phyloP scores from a whole-genome alignment of 2,888 invertebrate genomes.

The Drosophila birchii region DNA sequence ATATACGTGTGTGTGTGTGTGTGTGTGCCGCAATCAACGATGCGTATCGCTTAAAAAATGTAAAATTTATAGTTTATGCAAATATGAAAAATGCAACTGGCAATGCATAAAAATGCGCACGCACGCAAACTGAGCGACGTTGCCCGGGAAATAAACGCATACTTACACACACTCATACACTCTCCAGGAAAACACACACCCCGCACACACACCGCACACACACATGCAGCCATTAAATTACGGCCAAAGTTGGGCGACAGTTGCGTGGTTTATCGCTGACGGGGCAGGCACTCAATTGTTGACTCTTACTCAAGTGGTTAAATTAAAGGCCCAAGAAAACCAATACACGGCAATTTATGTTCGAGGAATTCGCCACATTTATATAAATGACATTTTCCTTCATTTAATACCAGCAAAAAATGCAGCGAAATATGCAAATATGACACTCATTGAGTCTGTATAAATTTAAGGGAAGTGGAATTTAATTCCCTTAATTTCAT shows the following conservation, averaged over 20 bases:
- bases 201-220: slow-evolving; percentile 22
- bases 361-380: neutral
- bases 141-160: slow-evolving; percentile 55
- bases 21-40: slow-evolving; percentile 73
- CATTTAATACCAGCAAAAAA: neutral
- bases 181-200: slow-evolving; percentile 20
- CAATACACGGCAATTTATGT: slow-evolving; percentile 19
- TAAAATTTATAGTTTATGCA: slow-evolving; percentile 80
- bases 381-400: slow-evolving; percentile 6
- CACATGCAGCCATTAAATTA: slow-evolving; percentile 63
- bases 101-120: slow-evolving; percentile 81
- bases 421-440: slow-evolving; percentile 1
- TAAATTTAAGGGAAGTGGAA: too few relatives aligned
- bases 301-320: slow-evolving; percentile 74
- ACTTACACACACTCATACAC: slow-evolving; percentile 31
- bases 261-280: slow-evolving; percentile 76
- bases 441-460: neutral
- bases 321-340: slow-evolving; percentile 51
- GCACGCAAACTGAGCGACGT: slow-evolving; percentile 78
- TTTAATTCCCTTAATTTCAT: neutral
- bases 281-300: slow-evolving; percentile 62
- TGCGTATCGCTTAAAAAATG: slow-evolving; percentile 81
- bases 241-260: slow-evolving; percentile 78
- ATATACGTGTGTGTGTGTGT: slow-evolving; percentile 11
- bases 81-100: slow-evolving; percentile 81